These are phyloP conservation scores for Sialia sialis DNA, from an alignment of 2,113 vertebrate species.

Conservation along the genomic window DNA sequence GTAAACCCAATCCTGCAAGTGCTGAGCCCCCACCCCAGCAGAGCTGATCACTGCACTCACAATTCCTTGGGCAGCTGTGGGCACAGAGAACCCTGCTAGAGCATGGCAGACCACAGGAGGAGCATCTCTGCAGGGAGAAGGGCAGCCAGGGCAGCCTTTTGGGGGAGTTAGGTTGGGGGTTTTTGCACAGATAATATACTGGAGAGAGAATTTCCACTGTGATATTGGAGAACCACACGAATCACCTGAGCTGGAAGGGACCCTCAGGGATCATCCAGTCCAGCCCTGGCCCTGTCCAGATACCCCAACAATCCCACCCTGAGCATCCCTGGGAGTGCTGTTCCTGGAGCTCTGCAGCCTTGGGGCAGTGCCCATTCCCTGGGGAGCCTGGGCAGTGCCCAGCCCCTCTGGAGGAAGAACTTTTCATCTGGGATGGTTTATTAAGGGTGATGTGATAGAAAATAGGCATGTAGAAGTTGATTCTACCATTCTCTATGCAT, in stretches of 20 bases:
- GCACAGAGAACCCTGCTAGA: fast-evolving
- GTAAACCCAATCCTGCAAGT: background rate
- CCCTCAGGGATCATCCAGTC: too few relatives aligned
- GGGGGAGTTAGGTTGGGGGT: fast-evolving
- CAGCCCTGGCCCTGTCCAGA: background rate
- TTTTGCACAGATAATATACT: background rate
- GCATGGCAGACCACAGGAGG: background rate
- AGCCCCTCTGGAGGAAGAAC: background rate
- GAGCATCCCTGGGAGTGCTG: fast-evolving
- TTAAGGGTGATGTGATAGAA: background rate
- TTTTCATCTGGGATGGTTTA: background rate
- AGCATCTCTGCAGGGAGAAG: background rate
- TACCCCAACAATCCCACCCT: background rate
- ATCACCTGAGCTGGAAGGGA: background rate
- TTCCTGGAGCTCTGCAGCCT: background rate
- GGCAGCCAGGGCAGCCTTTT: too few relatives aligned
- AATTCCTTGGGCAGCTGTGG: fast-evolving
- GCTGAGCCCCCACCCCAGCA: background rate
- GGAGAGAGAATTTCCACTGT: background rate
- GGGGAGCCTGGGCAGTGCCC: background rate
- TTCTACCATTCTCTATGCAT: background rate
- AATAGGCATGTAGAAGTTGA: background rate
- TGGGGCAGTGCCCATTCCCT: background rate
- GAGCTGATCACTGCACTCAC: background rate
- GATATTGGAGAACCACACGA: fast-evolving